These are phyloP conservation scores for Alethe diademata DNA, from an alignment of 2,113 vertebrate genomes.

Conservation along the genomic window DNA sequence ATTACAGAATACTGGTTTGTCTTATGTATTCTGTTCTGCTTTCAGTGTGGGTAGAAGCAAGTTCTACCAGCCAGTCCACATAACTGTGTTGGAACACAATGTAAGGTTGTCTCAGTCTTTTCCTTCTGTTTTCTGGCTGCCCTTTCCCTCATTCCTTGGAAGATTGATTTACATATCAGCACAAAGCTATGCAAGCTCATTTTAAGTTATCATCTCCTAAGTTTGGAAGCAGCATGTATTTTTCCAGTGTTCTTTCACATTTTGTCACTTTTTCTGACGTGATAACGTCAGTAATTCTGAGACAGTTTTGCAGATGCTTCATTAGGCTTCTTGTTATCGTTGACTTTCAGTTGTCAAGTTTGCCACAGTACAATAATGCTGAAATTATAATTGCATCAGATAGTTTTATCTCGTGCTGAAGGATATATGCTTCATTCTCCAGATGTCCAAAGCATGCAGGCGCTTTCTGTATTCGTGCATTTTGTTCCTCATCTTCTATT, in stretches of 20 bases:
- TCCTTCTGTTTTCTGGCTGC: neutral
- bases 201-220: neutral
- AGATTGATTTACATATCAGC: neutral
- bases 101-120: neutral
- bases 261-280: neutral
- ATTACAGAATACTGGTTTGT: neutral
- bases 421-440: neutral
- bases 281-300: neutral
- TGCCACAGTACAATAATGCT: neutral
- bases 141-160: neutral
- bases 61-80: neutral
- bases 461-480: neutral
- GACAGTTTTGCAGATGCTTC: neutral
- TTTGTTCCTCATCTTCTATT: neutral
- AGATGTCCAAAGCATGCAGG: neutral
- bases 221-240: neutral
- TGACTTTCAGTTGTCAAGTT: neutral
- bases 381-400: constrained; percentile 27
- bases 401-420: neutral
- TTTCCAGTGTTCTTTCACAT: neutral
- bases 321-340: neutral
- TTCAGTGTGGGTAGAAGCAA: neutral
- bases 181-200: neutral
- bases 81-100: rapidly evolving
- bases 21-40: neutral